Percentiles rank a stretch among this genome's conserved stretches.
Evolutionary conservation across 2,797 vertebrate genomes (phyloP).

Genomic region (Hydrophis major): DNA sequence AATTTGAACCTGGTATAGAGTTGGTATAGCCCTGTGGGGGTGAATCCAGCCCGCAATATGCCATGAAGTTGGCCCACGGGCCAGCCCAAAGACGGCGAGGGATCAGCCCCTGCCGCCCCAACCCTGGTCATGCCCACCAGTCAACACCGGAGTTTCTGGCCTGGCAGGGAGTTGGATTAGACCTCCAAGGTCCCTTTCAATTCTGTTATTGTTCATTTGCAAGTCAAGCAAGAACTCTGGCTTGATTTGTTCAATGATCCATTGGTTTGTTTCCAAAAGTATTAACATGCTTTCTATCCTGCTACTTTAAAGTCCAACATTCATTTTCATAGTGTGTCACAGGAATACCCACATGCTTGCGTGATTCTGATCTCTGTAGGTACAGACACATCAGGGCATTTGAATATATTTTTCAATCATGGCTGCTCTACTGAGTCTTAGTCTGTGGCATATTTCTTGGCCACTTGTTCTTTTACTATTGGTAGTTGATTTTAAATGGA

Average conservation of each 20-base stretch:
- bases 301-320: neutral
- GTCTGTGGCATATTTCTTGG: neutral
- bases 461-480: neutral
- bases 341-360: neutral
- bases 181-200: neutral
- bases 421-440: neutral
- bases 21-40: neutral
- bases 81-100: too few relatives aligned
- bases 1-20: neutral
- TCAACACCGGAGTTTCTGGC: neutral
- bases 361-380: neutral
- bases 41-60: too few relatives aligned
- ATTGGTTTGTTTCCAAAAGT: neutral
- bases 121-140: too few relatives aligned
- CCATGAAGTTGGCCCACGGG: too few relatives aligned
- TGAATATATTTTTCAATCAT: neutral
- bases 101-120: too few relatives aligned
- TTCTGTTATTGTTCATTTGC: neutral
- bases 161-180: neutral
- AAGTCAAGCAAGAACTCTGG: neutral
- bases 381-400: neutral
- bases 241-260: neutral
- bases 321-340: neutral
- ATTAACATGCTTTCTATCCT: neutral
- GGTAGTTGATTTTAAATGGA: neutral